These are phyloP conservation scores for Eupleurogrammus muticus DNA, from an alignment of 2,797 vertebrate genomes.

Conservation along the genomic window DNA sequence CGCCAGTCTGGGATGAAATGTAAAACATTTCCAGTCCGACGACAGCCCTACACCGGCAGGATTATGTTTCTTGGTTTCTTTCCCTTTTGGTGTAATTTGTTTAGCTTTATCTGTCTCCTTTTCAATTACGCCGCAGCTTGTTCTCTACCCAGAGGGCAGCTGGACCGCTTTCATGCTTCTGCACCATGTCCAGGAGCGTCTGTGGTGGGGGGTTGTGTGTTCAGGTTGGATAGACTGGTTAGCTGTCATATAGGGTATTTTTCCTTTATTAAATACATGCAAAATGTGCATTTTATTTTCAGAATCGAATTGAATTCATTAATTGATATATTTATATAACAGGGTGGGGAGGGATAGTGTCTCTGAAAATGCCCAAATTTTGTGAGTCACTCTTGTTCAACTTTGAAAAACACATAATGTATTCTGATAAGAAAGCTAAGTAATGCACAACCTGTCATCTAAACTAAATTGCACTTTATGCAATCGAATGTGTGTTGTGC, in stretches of 20 bases:
- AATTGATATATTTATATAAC: no score
- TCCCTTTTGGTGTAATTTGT: slow-evolving; percentile 75
- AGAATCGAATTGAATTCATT: no score
- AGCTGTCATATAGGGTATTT: slow-evolving; percentile 13
- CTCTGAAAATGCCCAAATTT: no score
- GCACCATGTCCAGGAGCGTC: slow-evolving; percentile 37
- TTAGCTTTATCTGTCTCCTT: slow-evolving; percentile 72
- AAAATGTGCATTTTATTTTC: no score
- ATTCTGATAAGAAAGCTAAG: no score
- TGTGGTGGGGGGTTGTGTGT: slow-evolving; percentile 13
- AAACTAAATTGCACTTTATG: no score
- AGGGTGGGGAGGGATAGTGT: no score
- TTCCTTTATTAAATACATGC: not conserved
- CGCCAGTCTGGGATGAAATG: slow-evolving; percentile 53
- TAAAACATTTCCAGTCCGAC: slow-evolving; percentile 59
- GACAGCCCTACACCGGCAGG: slow-evolving; percentile 45
- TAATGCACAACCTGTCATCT: no score
- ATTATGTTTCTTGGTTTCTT: slow-evolving; percentile 62
- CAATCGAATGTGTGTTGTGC: no score
- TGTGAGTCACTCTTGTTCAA: no score
- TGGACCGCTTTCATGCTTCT: slow-evolving; percentile 56
- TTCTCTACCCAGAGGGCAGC: slow-evolving; percentile 63
- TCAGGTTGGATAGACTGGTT: slow-evolving; percentile 7
- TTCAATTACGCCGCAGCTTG: slow-evolving; percentile 66
- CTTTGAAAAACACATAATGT: no score